Evolutionary conservation across 1,140 invertebrate species (phyloP).

Genomic region (Oryzaephilus surinamensis): DNA sequence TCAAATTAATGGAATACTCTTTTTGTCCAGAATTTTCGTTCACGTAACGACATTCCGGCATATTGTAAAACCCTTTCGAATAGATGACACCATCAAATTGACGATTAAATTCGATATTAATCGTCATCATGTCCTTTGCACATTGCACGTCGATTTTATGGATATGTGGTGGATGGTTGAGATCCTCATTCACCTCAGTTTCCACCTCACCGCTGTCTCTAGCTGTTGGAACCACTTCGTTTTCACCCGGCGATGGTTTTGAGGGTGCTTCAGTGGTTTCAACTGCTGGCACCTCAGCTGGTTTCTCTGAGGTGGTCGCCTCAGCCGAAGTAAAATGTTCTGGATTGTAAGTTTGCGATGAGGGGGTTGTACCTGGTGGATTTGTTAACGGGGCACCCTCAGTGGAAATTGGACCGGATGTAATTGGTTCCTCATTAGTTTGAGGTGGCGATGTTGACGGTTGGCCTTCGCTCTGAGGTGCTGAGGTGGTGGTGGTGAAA

Average conservation of each 20-base stretch:
- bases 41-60: conserved; percentile 62
- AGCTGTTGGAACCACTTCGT: conserved; percentile 17
- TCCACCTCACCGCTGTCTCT: conserved; percentile 1
- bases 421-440: too few relatives aligned
- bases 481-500: conserved; percentile 4
- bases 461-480: conserved; percentile 6
- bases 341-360: neutral
- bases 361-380: neutral
- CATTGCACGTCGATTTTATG: conserved; percentile 65
- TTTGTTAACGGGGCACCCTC: conserved; percentile 4
- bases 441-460: neutral
- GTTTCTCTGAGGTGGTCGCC: conserved; percentile 1
- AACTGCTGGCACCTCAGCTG: neutral
- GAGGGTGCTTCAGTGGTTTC: conserved; percentile 11
- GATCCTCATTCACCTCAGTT: conserved; percentile 35
- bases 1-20: conserved; percentile 64
- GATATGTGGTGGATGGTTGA: conserved; percentile 62
- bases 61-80: conserved; percentile 65
- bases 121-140: conserved; percentile 72
- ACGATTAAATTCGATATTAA: conserved; percentile 68
- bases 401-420: neutral
- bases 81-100: conserved; percentile 70
- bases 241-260: conserved; percentile 5
- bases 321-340: conserved; percentile 5
- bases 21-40: conserved; percentile 54